Base-by-base conservation (phyloP, 2,113 vertebrate genomes). In the Ahaetulla prasina region DNA sequence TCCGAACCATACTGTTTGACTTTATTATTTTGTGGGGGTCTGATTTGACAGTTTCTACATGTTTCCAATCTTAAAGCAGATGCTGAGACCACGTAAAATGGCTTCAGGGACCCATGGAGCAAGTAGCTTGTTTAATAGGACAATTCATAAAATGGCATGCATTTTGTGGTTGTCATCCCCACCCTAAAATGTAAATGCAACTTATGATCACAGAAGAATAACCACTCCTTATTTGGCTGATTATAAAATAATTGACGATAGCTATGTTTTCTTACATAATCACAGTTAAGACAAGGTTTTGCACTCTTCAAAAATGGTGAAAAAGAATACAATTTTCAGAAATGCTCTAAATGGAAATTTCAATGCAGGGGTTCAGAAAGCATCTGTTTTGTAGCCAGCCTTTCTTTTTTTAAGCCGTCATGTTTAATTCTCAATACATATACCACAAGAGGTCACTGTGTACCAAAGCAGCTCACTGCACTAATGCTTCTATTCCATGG, bases 401-500 rank as follows among this genome's bases (percentile, higher is more conserved):
- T 94, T 90, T 10, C 9, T 52, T 87, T 27, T 45, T 39, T 52
- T 27, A 22, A 35, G 39, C 14, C 2, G 55, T 25, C 30, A 52
- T 22, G 0, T 53, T 0, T 49, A 91, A 5, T 89, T 23, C 85
- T 95, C 47, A 84, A 88, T 89, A 0, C 23, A 47, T n/a, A 86
- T 49, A 54, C 96, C 97, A 95, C 96, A 93, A 95, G 97, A 93
- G 96, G 97, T 85, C 97, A 89, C 97, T 96, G 92, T 94, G 90
- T 8, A 49, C 96, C 85, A 0, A 88, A 94, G 11, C 85, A 49
- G 89, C 52, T 8, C n/a, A 0, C 52, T 30, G 23, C 39, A 47
- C 25, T 57, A 47, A 39, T 87, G 50, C 52, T 7, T 30, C 47
- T 45, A 55, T 90, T 39, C 49, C 30, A 25, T 39, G 91, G 23